These are phyloP conservation scores for Apostichopus parvimensis DNA, from an alignment of 35 echinoderm and acorn worm genomes.

Conservation along the genomic window DNA sequence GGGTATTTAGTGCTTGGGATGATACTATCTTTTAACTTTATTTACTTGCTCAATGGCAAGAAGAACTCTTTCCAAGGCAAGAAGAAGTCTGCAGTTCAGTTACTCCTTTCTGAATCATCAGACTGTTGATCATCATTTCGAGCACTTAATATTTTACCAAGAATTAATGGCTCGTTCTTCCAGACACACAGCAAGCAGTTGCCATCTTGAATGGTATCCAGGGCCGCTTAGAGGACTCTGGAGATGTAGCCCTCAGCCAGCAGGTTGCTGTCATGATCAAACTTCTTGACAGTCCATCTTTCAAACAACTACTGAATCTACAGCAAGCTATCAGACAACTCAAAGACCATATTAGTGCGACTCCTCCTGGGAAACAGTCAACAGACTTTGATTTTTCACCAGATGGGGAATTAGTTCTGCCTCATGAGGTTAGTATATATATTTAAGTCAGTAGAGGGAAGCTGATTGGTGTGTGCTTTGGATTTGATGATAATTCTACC, in stretches of 20 bases:
- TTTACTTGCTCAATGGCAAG: too few relatives aligned
- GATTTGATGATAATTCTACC: too few relatives aligned
- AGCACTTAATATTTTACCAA: too few relatives aligned
- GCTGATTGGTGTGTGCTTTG: too few relatives aligned
- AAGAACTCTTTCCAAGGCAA: too few relatives aligned
- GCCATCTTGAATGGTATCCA: constrained; percentile 82
- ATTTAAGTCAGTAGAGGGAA: too few relatives aligned
- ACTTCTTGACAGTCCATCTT: constrained; percentile 90
- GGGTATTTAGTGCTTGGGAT: too few relatives aligned
- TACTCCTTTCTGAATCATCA: too few relatives aligned
- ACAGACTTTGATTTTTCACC: constrained; percentile 78
- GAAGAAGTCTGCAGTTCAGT: too few relatives aligned
- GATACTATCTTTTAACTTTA: too few relatives aligned
- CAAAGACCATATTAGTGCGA: constrained; percentile 76
- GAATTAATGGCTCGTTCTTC: background rate
- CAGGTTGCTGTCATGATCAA: constrained; percentile 81
- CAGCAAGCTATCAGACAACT: constrained; percentile 87
- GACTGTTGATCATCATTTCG: too few relatives aligned
- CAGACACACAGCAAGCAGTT: constrained; percentile 95
- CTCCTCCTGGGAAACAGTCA: constrained; percentile 62
- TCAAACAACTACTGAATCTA: constrained; percentile 91
- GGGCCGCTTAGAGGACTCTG: constrained; percentile 59
- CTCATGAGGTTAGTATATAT: constrained; percentile 46
- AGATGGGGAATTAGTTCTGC: constrained; percentile 76
- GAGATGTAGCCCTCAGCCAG: constrained; percentile 71